Evolutionary conservation across 2,113 vertebrate genomes (phyloP).

Genomic region (Leiothrix lutea): DNA sequence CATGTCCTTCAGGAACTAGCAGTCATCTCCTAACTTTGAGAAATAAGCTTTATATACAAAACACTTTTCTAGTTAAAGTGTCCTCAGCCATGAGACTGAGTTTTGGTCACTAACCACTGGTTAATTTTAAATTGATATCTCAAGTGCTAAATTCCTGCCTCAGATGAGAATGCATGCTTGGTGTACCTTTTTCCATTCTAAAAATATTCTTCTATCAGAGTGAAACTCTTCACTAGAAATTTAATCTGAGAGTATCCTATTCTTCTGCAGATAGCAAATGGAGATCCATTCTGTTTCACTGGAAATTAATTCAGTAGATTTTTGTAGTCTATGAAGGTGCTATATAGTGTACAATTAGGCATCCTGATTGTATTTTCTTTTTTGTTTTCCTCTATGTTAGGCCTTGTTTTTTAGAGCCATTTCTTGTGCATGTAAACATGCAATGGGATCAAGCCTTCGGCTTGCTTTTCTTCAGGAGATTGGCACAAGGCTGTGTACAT

Average conservation of each 20-base stretch:
- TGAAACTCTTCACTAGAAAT: not conserved
- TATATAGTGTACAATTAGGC: not conserved
- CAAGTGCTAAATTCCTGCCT: not conserved
- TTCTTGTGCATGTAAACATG: not conserved
- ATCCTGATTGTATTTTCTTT: not conserved
- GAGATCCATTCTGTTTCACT: not conserved
- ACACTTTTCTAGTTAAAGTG: not conserved
- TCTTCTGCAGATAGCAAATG: not conserved
- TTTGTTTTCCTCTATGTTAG: not conserved
- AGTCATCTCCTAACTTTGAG: not conserved
- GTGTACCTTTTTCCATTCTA: not conserved
- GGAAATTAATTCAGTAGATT: not conserved
- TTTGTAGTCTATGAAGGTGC: not conserved
- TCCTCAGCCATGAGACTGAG: not conserved
- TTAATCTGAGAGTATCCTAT: not conserved
- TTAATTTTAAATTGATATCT: not conserved
- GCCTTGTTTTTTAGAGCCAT: not conserved
- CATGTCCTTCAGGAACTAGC: not conserved
- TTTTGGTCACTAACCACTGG: not conserved
- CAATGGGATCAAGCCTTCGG: not conserved
- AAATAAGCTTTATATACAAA: not conserved
- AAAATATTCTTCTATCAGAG: not conserved
- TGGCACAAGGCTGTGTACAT: not conserved
- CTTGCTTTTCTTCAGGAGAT: not conserved
- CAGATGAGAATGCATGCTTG: not conserved